Base-by-base conservation (phyloP, 2,113 vertebrate genomes). In the Xyliphius kryptos region DNA sequence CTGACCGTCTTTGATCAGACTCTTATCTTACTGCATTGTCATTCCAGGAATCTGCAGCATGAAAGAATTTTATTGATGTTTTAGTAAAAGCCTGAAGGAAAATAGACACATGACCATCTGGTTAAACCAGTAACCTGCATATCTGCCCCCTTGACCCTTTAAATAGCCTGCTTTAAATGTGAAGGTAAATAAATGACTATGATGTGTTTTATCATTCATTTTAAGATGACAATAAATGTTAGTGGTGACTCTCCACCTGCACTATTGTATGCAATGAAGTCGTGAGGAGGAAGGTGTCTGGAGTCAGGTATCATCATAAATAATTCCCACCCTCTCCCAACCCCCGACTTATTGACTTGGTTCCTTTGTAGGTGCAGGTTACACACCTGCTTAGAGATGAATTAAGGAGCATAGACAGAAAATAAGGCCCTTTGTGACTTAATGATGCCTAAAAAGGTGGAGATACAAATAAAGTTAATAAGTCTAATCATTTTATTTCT, bases 331-430 rank as follows among this genome's bases (percentile, higher is more conserved):
- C 49, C 38, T 71, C 46, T 56, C 70, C 56, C 26, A 38, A 61
- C 49, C 38, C 69, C 46, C 56, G 67, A 71, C 74, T 78, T 66
- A 78, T 70, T 66, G 73, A 72, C 74, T 75, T 68, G 60, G 69
- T 76, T 74, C 62, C 64, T 37, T 63, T 32, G 63, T 49, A 64
- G 67, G 61, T 56, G 47, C 61, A 58, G 66, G 70, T 74, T 64
- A 79, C 74, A 47, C 75, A 79, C 75, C 77, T 79, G 75, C 67
- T 65, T 21, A 53, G 56, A 59, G 58, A 70, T 79, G 26, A 58
- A 79, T 74, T 53, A 22, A n/a, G n/a, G 52, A 41, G 41, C 56
- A 9, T 26, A 53, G 16, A 64, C 61, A 64, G 58, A 68, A 66
- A 63, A 56, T 67, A 61, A 76, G 60, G 50, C 55, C 38, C 53